A percentile compares a stretch with the other conserved stretches of the same genome.
These are phyloP conservation scores for Sarcophaga carnaria DNA, from an alignment of 2,888 invertebrate genomes.

Conservation along the genomic window DNA sequence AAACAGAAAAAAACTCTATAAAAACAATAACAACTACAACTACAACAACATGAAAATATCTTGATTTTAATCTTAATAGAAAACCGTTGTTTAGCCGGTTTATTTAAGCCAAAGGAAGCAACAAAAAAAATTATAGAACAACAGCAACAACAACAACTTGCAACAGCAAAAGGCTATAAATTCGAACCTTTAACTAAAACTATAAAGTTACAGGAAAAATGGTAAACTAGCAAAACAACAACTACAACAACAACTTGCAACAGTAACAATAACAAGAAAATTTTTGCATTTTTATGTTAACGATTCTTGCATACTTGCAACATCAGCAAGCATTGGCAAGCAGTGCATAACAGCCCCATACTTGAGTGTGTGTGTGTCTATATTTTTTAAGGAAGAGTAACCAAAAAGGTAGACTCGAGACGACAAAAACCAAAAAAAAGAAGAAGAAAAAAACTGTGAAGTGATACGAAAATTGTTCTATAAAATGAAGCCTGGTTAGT, in stretches of 20 bases:
- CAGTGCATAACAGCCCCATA: background rate
- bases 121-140: background rate
- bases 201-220: slow-evolving; percentile 60
- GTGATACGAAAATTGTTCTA: background rate
- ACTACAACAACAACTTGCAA: slow-evolving; percentile 17
- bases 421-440: slow-evolving; percentile 24
- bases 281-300: slow-evolving; percentile 65
- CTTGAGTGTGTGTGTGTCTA: background rate
- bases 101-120: slow-evolving; percentile 62
- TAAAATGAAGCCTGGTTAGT: slow-evolving; percentile 53
- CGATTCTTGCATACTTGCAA: slow-evolving; percentile 55
- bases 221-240: slow-evolving; percentile 11
- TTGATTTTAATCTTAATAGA: slow-evolving; percentile 80
- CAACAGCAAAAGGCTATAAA: slow-evolving; percentile 29
- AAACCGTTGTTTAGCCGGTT: slow-evolving; percentile 75
- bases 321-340: slow-evolving; percentile 43
- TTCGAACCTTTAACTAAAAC: slow-evolving; percentile 66
- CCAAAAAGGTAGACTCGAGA: slow-evolving; percentile 43
- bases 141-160: slow-evolving; percentile 19
- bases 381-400: background rate
- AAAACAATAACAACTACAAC: background rate
- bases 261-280: slow-evolving; percentile 45
- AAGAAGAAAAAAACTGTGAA: slow-evolving; percentile 11
- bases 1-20: background rate
- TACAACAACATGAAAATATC: slow-evolving; percentile 64